Base-by-base conservation (phyloP, 2,888 invertebrate genomes). In the Conus canariensis region DNA sequence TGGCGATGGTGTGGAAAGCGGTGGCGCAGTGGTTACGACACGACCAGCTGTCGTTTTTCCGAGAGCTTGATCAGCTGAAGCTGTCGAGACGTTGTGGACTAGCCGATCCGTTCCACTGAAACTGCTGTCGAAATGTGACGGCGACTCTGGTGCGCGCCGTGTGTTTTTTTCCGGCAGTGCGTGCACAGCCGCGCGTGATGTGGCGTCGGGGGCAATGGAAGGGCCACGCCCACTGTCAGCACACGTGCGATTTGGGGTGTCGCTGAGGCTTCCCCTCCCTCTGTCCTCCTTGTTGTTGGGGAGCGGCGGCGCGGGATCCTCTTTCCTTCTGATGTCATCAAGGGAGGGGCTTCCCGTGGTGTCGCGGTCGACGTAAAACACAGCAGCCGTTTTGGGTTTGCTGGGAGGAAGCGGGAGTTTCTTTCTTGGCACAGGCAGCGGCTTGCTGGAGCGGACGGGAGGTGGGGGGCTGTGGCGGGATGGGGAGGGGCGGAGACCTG, bases 221-320 rank as follows among this genome's bases (percentile, higher is more conserved):
- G 25, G 22, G 87, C 70, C 87, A 87, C 87, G 87, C 87, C 87
- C 74, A 70, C 87, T 87, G 3, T 45, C 70, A 12, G 22, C 16
- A 64, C 64, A 64, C 64, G 45, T 45, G 45, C 45, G 86, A 7
- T 14, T 4, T 7, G 59, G 58, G 85, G 85, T 85, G 22, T 59
- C 59, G 16, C 14, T 19, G 22, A 59, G 10, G 12, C 1, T 7
- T n/a, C 58, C 56, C 58, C 25, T n/a, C 12, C n/a, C n/a, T 58
- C 64, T n/a, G 16, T 45, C 87, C 86, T 67, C 25, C n/a, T 74
- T 4, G 3, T 45, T 45, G 45, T 45, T 70, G n/a, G 25, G 74
- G 74, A 74, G 74, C 74, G 74, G 77, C 30, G 45, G 6, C 14
- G 45, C 45, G 45, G 45, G 45, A 12, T 45, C 77, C 45, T 80